Evolutionary conservation across 1,140 invertebrate species (phyloP).

Genomic region (Lepidostoma basale): DNA sequence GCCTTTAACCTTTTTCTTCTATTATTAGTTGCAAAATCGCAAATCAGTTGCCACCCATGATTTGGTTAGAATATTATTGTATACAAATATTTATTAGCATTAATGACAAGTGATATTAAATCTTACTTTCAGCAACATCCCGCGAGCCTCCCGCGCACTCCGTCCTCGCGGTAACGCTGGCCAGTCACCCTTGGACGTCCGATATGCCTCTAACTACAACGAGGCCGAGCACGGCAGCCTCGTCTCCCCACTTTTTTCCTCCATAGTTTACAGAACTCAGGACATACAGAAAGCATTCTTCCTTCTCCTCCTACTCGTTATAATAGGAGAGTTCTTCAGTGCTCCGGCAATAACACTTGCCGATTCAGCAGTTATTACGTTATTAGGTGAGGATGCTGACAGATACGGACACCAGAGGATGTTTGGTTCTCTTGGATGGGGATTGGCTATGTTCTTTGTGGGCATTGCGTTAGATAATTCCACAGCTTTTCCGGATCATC

Average conservation of each 20-base stretch:
- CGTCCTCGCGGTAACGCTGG: slow-evolving; percentile 35
- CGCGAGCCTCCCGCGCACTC: slow-evolving; percentile 22
- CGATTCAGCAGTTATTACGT: slow-evolving; percentile 89
- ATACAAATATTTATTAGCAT: no score
- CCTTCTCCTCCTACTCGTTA: slow-evolving; percentile 86
- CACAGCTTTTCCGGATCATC: slow-evolving; percentile 86
- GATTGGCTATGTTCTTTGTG: slow-evolving; percentile 97
- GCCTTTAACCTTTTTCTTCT: no score
- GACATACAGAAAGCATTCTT: slow-evolving; percentile 98
- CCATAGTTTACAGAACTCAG: slow-evolving; percentile 84
- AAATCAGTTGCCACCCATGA: no score
- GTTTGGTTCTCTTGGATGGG: slow-evolving; percentile 98
- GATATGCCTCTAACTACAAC: slow-evolving; percentile 84
- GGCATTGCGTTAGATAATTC: slow-evolving; percentile 98
- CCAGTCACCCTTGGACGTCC: slow-evolving; percentile 70
- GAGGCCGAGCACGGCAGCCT: slow-evolving; percentile 73
- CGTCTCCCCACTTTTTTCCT: slow-evolving; percentile 92
- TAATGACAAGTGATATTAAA: no score
- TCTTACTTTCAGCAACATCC: slow-evolving; percentile 22
- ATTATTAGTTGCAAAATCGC: no score
- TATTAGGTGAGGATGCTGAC: slow-evolving; percentile 90
- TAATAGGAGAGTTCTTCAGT: slow-evolving; percentile 97
- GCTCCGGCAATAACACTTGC: slow-evolving; percentile 97
- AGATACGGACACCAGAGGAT: slow-evolving; percentile 96
- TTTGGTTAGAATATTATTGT: no score